A percentile compares a stretch with the other conserved stretches of the same genome.
Evolutionary conservation across 35 echinoderm and acorn worm species (phyloP).

Genomic region (Apostichopus japonicus): DNA sequence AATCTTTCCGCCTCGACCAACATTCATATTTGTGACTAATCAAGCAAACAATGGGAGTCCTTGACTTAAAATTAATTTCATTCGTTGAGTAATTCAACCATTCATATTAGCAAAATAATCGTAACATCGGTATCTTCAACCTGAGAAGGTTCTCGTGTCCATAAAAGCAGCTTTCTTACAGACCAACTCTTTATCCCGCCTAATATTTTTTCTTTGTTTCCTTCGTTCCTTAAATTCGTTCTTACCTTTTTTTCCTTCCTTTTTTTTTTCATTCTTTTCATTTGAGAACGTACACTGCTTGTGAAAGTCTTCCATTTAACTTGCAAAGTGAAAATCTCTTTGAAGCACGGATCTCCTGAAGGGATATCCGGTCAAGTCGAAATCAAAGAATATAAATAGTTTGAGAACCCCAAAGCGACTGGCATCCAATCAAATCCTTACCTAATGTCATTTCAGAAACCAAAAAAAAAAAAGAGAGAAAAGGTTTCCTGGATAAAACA

Average conservation of each 20-base stretch:
- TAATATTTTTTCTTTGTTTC: too few species aligned
- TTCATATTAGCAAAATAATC: too few species aligned
- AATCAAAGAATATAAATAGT: neutral
- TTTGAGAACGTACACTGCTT: too few species aligned
- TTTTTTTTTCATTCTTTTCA: too few species aligned
- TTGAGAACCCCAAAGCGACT: neutral
- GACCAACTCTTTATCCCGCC: too few species aligned
- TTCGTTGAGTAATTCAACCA: too few species aligned
- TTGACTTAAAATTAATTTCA: neutral
- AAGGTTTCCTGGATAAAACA: neutral
- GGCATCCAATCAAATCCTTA: too few species aligned
- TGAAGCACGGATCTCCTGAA: neutral
- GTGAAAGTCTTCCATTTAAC: neutral
- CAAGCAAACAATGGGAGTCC: neutral
- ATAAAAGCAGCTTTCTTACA: too few species aligned
- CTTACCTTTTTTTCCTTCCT: too few species aligned
- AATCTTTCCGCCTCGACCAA: neutral
- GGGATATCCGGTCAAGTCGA: neutral
- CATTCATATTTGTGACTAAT: neutral
- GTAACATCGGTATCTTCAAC: too few species aligned
- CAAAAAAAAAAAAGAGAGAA: neutral
- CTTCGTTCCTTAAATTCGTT: too few species aligned
- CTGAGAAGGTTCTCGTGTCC: too few species aligned
- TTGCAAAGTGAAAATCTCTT: neutral
- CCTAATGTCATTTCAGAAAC: neutral